Conservation (phyloP, 2,888 invertebrate genomes). For the Monopis laevigella region DNA sequence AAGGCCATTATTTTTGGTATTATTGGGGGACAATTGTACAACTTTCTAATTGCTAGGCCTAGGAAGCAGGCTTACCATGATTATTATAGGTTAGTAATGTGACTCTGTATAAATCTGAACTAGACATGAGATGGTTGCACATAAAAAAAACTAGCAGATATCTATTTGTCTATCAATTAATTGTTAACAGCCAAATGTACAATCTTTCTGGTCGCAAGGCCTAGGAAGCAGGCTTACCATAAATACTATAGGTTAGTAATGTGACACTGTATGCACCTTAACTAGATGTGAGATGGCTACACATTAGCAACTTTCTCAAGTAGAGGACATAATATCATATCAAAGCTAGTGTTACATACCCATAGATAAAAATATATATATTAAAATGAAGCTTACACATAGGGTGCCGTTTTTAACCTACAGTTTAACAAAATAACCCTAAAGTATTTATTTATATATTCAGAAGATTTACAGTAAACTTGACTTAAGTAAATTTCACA, state of each 20-base stretch:
- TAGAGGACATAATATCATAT: too few relatives aligned
- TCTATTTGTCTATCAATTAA: conserved; percentile 50
- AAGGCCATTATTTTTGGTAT: conserved; percentile 46
- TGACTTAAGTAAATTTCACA: too few relatives aligned
- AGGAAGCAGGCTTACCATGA: conserved; percentile 72
- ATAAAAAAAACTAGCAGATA: conserved; percentile 68
- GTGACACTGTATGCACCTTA: too few relatives aligned
- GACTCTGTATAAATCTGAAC: too few relatives aligned
- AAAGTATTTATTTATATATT: too few relatives aligned
- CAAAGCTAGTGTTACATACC: too few relatives aligned
- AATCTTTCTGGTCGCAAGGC: conserved; percentile 60
- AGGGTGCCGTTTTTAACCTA: too few relatives aligned
- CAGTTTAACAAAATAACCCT: too few relatives aligned
- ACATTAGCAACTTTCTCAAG: conserved; percentile 46
- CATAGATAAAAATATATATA: too few relatives aligned
- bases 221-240: conserved; percentile 69
- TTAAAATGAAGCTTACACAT: too few relatives aligned
- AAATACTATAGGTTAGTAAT: conserved; percentile 83
- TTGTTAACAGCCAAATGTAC: conserved; percentile 39
- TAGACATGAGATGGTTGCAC: conserved; percentile 76
- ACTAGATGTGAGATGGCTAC: conserved; percentile 77
- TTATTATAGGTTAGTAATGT: conserved; percentile 82
- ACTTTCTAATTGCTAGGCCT: conserved; percentile 57
- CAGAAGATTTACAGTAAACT: too few relatives aligned
- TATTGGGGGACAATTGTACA: conserved; percentile 44